Evolutionary conservation across 2,888 invertebrate species (phyloP).

Genomic region (Anoncus sp.): DNA sequence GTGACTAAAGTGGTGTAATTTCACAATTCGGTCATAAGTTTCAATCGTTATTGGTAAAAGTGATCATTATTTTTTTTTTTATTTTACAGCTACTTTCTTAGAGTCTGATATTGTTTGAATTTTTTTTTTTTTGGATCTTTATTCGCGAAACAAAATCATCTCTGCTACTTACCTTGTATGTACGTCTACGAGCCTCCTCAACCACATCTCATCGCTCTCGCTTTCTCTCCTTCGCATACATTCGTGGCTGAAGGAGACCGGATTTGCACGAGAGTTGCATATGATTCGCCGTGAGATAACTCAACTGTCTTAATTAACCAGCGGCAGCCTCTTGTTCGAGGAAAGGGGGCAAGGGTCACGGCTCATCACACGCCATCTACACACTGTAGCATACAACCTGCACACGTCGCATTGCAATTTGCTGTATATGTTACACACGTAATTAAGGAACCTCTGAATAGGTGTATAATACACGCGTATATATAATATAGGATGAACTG

Average conservation of each 20-base stretch:
- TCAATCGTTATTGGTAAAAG: too few species aligned
- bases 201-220: neutral
- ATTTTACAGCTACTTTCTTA: too few species aligned
- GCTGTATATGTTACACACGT: conserved; percentile 25
- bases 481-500: too few species aligned
- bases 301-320: conserved; percentile 79
- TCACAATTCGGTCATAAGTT: too few species aligned
- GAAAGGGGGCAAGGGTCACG: conserved; percentile 44
- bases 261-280: conserved; percentile 43
- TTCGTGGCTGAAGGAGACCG: conserved; percentile 35
- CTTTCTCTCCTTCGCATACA: conserved; percentile 45
- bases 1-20: too few species aligned
- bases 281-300: conserved; percentile 71
- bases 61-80: too few species aligned
- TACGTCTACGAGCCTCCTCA: conserved; percentile 16
- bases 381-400: conserved; percentile 1
- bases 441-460: neutral
- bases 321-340: conserved; percentile 55
- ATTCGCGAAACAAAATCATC: neutral
- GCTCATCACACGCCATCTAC: conserved; percentile 30
- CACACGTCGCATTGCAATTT: conserved; percentile 36
- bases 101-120: too few species aligned
- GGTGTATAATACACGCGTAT: too few species aligned
- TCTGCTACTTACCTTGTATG: neutral
- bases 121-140: neutral